Percentiles rank a stretch among this genome's conserved stretches.
Conservation (phyloP, 2,888 invertebrate species). For the Pemphredon lugubris region DNA sequence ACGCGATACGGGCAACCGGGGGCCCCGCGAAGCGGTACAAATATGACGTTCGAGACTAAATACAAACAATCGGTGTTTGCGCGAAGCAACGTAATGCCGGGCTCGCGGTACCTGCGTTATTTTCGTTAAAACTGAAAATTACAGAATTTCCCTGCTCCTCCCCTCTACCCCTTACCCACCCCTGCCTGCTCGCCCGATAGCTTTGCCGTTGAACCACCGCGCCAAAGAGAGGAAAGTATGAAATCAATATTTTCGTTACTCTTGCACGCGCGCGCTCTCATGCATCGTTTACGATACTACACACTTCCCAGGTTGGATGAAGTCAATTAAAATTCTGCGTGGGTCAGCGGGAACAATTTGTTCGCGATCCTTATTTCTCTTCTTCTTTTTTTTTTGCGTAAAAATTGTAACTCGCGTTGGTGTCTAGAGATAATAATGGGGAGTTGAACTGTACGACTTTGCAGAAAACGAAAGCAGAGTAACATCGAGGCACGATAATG, state of each 20-base stretch:
- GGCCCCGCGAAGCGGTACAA: slow-evolving; percentile 25
- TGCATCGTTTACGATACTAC: neutral
- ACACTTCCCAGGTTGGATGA: no score
- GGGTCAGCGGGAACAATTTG: no score
- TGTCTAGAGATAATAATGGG: no score
- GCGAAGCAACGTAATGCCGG: slow-evolving; percentile 16
- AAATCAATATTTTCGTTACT: slow-evolving; percentile 36
- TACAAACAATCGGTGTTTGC: slow-evolving; percentile 49
- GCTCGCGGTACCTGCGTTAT: slow-evolving; percentile 14
- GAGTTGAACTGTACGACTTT: no score
- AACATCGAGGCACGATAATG: no score
- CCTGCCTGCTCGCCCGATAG: slow-evolving; percentile 3
- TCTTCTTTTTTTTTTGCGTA: no score
- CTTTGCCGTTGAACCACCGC: slow-evolving; percentile 22
- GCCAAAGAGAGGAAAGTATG: slow-evolving; percentile 37
- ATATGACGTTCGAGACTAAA: slow-evolving; percentile 62
- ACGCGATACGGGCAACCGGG: slow-evolving; percentile 31
- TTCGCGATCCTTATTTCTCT: no score
- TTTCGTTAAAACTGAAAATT: slow-evolving; percentile 50
- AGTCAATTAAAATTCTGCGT: no score
- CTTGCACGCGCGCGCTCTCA: slow-evolving; percentile 13
- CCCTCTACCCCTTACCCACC: neutral
- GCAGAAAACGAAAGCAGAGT: no score
- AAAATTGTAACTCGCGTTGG: no score
- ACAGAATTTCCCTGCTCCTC: slow-evolving; percentile 7